Percentiles rank a stretch among this genome's conserved stretches.
Evolutionary conservation across 2,797 vertebrate genomes (phyloP).

Genomic region (Melanogrammus aeglefinus): DNA sequence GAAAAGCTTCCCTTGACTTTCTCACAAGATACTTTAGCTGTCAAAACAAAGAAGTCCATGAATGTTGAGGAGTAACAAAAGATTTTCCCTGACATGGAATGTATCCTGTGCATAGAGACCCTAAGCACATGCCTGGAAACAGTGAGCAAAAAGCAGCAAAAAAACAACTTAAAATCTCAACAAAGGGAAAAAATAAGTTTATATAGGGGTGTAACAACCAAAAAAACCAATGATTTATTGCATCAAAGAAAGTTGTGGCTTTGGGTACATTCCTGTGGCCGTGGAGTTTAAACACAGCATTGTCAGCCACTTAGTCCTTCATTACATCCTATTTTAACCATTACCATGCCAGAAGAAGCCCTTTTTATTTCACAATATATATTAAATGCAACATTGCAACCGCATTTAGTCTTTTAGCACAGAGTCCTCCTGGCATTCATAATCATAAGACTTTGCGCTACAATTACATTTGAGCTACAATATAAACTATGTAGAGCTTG

Average conservation of each 20-base stretch:
- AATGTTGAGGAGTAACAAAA: constrained; percentile 54
- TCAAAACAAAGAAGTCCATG: constrained; percentile 65
- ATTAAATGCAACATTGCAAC: constrained; percentile 11
- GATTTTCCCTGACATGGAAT: neutral
- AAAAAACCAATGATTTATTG: constrained; percentile 37
- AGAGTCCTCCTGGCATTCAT: neutral
- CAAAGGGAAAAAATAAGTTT: constrained; percentile 38
- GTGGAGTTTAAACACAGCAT: constrained; percentile 22
- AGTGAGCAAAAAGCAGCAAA: constrained; percentile 19
- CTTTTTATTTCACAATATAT: constrained; percentile 31
- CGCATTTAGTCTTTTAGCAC: constrained; percentile 38
- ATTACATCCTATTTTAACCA: constrained; percentile 45
- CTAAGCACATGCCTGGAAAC: too few relatives aligned
- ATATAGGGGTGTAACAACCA: constrained; percentile 27
- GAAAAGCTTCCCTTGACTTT: constrained; percentile 50
- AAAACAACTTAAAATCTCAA: constrained; percentile 45
- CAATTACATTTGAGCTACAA: constrained; percentile 14
- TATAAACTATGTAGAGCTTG: constrained; percentile 16
- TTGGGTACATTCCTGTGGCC: constrained; percentile 38
- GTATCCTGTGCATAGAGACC: constrained; percentile 35
- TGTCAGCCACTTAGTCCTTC: constrained; percentile 30
- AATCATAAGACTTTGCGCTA: too few relatives aligned
- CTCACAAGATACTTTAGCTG: constrained; percentile 62
- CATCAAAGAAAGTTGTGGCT: constrained; percentile 42
- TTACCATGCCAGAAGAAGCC: constrained; percentile 36